Conservation (phyloP, 92 coral and sea anemone species). For the Muricea muricata region DNA sequence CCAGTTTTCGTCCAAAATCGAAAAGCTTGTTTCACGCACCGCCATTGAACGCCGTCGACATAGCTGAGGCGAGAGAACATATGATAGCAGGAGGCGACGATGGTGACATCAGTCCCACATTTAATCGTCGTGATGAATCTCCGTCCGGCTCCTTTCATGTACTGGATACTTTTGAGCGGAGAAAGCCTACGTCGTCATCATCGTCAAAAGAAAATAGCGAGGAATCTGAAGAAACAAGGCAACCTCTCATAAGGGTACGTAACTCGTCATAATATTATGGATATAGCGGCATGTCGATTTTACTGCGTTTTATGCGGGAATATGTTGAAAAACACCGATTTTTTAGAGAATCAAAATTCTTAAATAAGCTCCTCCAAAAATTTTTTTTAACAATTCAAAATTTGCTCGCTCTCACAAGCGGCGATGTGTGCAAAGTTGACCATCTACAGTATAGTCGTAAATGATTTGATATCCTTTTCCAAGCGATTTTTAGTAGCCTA, state of each 20-base stretch:
- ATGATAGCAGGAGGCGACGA: neutral
- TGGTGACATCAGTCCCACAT: neutral
- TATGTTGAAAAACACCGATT: too few species aligned
- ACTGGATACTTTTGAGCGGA: neutral
- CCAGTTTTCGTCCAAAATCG: constrained; percentile 26
- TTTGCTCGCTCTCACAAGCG: too few species aligned
- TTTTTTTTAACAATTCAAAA: too few species aligned
- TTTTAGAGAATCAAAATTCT: too few species aligned
- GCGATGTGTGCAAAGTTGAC: too few species aligned
- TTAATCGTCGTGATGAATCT: constrained; percentile 8
- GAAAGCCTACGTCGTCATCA: neutral
- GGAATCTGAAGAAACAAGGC: neutral
- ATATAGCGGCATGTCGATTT: too few species aligned
- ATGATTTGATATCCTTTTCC: too few species aligned
- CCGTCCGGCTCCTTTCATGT: constrained; percentile 8
- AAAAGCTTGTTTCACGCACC: constrained; percentile 16
- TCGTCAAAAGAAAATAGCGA: neutral
- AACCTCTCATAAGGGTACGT: neutral
- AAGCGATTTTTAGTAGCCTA: too few species aligned
- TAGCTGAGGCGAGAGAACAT: neutral
- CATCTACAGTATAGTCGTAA: too few species aligned
- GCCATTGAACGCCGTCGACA: neutral
- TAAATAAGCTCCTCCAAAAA: too few species aligned
- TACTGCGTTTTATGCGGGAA: too few species aligned
- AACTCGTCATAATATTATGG: too few species aligned